Conservation (phyloP, 2,113 vertebrate species). For the Nycticebus coucang region DNA sequence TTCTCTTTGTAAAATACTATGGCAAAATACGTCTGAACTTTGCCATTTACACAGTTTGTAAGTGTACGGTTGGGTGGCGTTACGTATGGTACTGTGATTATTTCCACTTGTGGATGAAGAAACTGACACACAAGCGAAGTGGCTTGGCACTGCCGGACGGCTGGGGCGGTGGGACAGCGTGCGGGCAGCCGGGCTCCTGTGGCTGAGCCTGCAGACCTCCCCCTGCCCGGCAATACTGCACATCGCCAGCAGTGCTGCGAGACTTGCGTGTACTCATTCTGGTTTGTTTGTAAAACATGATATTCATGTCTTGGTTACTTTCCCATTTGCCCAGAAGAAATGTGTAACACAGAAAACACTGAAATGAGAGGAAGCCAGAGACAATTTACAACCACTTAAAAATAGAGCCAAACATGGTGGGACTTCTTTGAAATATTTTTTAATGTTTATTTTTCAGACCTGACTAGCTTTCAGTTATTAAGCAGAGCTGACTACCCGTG, state of each 20-base stretch:
- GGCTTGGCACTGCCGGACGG: rapidly evolving
- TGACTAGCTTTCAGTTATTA: constrained; percentile 19
- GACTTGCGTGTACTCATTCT: neutral
- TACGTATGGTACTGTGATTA: neutral
- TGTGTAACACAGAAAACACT: constrained; percentile 6
- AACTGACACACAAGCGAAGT: neutral
- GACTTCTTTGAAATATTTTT: constrained; percentile 72
- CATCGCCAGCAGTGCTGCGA: neutral
- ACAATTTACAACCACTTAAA: constrained; percentile 70
- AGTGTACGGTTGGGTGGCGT: neutral
- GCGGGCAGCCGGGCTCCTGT: rapidly evolving
- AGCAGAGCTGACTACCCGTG: neutral
- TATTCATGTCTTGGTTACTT: neutral
- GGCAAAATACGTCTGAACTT: neutral
- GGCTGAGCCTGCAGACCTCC: neutral
- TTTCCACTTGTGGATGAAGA: neutral
- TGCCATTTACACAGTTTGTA: neutral
- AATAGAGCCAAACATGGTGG: constrained; percentile 55
- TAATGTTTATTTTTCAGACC: constrained; percentile 65
- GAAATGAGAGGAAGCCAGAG: constrained; percentile 58
- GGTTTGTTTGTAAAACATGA: constrained; percentile 68
- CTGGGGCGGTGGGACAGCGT: rapidly evolving
- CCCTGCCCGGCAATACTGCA: constrained; percentile 28
- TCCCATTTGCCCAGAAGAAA: constrained; percentile 67
- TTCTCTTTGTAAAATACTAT: neutral